Evolutionary conservation across 2,797 vertebrate genomes (phyloP), one percentile per base, ranked within the genome.

Genomic region (Chiloscyllium punctatum): DNA sequence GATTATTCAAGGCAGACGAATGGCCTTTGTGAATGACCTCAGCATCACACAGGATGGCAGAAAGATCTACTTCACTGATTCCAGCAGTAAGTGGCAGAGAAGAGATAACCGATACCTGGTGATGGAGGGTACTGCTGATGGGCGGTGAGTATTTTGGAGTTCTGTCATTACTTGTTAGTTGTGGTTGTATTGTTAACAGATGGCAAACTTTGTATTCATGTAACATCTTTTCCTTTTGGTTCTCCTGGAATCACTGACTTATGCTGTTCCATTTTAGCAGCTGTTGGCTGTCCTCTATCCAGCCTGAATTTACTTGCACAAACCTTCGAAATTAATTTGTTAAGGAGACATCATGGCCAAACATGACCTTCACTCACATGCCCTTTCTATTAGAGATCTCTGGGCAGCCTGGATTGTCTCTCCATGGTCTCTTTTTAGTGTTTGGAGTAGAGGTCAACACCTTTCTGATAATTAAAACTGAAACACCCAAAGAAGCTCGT

Each of bases 21-120:
- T 99, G 97, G 98, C 98, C 0, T 99, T 99, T 97, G 97, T 99
- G 94, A 99, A 99, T 1, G 99, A 99, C 96, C 97, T 99, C 95
- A 97, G 98, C 0, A 96, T 99, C 96, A 99, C 99, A 4, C 97
- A 74, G 94, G 98, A 99, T 42, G 99, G 99, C 8, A 98, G 97
- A 96, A 99, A 99, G 97, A 97, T 99, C 96, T 99, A 98, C 96
- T 99, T 99, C 97, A 99, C 98, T 0, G 98, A 99, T 96, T 99
- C 99, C 95, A 99, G 99, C 98, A 99, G 98, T 97, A 99, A 98
- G 96, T 99, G 99, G 99, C 98, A 99, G 96, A 98, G 99, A 96
- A 97, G 97, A 87, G 98, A 99, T 96, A 99, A 97, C 96, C 96
- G 98, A 90, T 97, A 98, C 72, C 97, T 99, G 95, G 96, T 99